phyloP scores from a whole-genome alignment of 1,140 invertebrate genomes.

The Ctenoplectra terminalis region DNA sequence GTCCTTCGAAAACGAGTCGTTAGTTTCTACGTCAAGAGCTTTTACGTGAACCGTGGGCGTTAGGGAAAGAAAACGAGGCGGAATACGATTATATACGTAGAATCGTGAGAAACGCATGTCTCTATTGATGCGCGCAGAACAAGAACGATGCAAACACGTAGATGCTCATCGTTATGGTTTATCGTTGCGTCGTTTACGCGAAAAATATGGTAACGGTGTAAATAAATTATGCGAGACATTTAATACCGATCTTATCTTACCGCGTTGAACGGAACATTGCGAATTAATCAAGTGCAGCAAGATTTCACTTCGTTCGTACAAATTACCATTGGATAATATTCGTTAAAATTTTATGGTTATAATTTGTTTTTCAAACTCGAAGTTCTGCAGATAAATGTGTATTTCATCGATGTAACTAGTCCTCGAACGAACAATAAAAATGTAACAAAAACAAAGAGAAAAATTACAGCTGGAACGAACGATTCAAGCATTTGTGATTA shows the following conservation, averaged over 20 bases:
- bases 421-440: no score
- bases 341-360: no score
- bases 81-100: constrained; percentile 1
- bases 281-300: not conserved
- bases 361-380: not conserved
- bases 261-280: not conserved
- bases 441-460: no score
- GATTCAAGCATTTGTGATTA: no score
- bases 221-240: not conserved
- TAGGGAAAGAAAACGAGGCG: no score
- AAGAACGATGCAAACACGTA: not conserved
- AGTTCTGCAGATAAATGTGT: not conserved
- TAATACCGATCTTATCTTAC: not conserved
- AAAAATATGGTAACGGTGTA: not conserved
- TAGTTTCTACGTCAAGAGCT: not conserved
- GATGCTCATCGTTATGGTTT: not conserved
- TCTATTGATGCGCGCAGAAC: not conserved
- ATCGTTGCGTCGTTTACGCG: not conserved
- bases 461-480: no score
- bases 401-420: not conserved
- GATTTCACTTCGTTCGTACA: not conserved
- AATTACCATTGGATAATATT: not conserved
- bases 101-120: not conserved
- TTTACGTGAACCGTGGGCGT: not conserved
- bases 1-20: not conserved